phyloP scores from a whole-genome alignment of 1,140 invertebrate genomes.

The Drosophila varians region DNA sequence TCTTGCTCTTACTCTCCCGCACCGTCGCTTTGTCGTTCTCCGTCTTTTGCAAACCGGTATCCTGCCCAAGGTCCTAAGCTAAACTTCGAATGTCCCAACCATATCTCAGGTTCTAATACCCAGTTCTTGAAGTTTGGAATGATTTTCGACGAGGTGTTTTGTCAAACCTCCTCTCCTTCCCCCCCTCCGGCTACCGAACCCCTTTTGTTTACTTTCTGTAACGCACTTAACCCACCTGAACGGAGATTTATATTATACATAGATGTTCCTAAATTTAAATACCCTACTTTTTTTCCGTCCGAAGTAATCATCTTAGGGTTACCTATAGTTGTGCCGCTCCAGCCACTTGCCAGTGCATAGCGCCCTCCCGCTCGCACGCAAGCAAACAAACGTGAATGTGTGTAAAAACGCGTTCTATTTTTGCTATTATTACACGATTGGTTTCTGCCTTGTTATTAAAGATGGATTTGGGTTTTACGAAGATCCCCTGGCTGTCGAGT shows the following conservation, averaged over 20 bases:
- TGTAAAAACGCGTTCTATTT: slow-evolving; percentile 34
- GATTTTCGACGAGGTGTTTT: not conserved
- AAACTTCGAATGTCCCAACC: slow-evolving; percentile 9
- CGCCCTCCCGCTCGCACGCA: slow-evolving; percentile 13
- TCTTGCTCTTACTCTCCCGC: slow-evolving; percentile 23
- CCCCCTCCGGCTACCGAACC: not conserved
- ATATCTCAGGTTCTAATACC: slow-evolving; percentile 12
- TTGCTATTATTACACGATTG: slow-evolving; percentile 24
- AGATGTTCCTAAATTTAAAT: slow-evolving; percentile 2
- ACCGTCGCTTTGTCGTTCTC: slow-evolving; percentile 10
- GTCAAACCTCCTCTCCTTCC: not conserved
- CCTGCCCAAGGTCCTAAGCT: slow-evolving; percentile 59
- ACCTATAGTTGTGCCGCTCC: slow-evolving; percentile 29
- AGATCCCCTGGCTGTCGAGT: slow-evolving; percentile 22
- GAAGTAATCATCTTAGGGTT: not conserved
- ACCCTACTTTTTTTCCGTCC: not conserved
- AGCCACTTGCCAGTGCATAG: not conserved
- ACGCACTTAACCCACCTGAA: not conserved
- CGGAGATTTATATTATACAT: not conserved
- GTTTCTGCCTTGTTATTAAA: slow-evolving; percentile 31
- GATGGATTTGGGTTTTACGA: slow-evolving; percentile 1
- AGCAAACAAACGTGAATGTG: slow-evolving; percentile 4
- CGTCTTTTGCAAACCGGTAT: slow-evolving; percentile 66
- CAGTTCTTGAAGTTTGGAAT: slow-evolving; percentile 19
- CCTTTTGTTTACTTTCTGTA: not conserved